Base-by-base conservation (phyloP, 1,140 invertebrate species). In the Leptinotarsa undecemlineata region DNA sequence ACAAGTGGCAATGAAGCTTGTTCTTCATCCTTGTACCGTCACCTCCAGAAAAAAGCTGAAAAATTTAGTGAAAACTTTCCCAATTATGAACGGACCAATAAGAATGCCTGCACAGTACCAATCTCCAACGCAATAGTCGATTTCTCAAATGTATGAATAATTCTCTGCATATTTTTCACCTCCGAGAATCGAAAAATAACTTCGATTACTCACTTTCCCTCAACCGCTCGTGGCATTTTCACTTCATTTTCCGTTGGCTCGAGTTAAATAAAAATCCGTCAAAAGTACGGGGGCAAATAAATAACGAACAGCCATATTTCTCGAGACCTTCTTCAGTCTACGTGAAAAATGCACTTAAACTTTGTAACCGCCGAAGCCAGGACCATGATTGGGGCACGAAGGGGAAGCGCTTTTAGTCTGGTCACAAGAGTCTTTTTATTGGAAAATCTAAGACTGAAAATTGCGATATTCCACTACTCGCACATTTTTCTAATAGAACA, bases 191-290 rank as follows among this genome's bases (percentile, higher is more conserved):
- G 23, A 66, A 66, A 20, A 15, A 33, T 33, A 66, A 66, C 63
- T 23, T 66, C 26, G 63, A 66, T 66, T 21, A 66, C 21, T 66
- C 63, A 33, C 63, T 66, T 21, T 66, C 14, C 17, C 21, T 21
- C 15, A 66, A 21, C 63, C 14, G 63, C 63, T 66, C 2, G 63
- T 23, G 63, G 63, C 63, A 33, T 14, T 66, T 66, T 66, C 13
- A 66, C 63, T 66, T 66, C 63, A 66, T 66, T 66, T 66, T 66
- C 63, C 19, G 23, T 17, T 15, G 63, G 63, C 20, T 21, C 63
- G 21, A 66, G 6, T 66, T 66, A 66, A 66, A 66, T 66, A 66
- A 66, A 64, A 66, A 66, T 23, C 63, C 21, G 63, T 66, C 63
- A 66, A 21, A 66, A 66, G 51, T 66, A 66, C 26, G 63, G 23